Base-by-base conservation (phyloP, 2,888 invertebrate genomes). In the Campoletis raptor region DNA sequence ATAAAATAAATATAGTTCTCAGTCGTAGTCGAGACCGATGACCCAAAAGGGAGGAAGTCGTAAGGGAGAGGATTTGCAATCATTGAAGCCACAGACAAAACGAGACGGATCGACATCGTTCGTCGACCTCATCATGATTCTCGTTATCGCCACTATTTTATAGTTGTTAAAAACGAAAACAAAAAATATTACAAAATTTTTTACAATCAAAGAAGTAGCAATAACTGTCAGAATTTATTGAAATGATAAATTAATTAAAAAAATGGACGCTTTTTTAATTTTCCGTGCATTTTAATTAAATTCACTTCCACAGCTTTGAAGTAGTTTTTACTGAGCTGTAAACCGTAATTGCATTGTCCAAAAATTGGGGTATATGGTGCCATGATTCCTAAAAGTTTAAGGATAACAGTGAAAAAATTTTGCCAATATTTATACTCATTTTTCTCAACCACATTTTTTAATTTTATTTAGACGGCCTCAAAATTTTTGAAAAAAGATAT, bases 51-150 rank as follows among this genome's bases (percentile, higher is more conserved):
- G 69, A 57, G 52, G 69, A 57, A 73, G 37, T 18, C 10, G 70
- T 30, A 30, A 45, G 36, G 37, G 61, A 10, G 57, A 73, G 42
- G 80, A 48, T 69, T 80, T 42, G 52, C 45, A 64, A 57, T 76
- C n/a, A 57, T 80, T 52, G 54, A 69, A 80, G 48, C 74, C 74
- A 61, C 69, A 42, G 67, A 36, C 72, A 48, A 78, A 36, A n/a
- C 40, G 37, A 61, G 45, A 84, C 52, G 52, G 42, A 84, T 80
- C 69, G 80, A 84, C 37, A 61, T 52, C 67, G 73, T 80, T 61
- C 42, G 15, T 61, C 57, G 69, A 73, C 73, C 45, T 79, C 40
- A 57, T 40, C 52, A 67, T 67, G 54, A 15, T 30, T 57, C 21
- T 40, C 37, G 18, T 48, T 45, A 61, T 61, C 40, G n/a, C 70